Evolutionary conservation across 2,113 vertebrate species (phyloP).

Genomic region (Sprattus sprattus): DNA sequence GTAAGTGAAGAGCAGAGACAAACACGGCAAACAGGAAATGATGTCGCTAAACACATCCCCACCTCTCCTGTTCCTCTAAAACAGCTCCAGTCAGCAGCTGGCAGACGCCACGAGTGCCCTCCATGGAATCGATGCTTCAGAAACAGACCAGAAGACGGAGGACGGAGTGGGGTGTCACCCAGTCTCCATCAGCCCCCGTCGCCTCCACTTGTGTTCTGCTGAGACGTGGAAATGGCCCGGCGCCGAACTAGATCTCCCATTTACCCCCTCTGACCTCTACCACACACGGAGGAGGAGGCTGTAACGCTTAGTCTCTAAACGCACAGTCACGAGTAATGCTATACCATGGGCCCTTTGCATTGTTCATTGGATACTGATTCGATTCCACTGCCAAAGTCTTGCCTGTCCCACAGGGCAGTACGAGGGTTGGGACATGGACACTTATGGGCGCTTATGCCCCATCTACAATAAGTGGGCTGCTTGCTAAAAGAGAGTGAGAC

Average conservation of each 20-base stretch:
- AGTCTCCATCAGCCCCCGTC: neutral
- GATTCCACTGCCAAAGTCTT: neutral
- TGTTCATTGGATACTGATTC: neutral
- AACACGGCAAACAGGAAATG: neutral
- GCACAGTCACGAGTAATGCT: neutral
- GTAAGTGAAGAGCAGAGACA: neutral
- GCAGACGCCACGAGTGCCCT: neutral
- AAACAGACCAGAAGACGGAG: neutral
- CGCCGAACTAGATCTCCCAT: neutral
- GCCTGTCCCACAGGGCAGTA: neutral
- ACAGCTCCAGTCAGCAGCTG: neutral
- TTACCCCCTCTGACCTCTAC: neutral
- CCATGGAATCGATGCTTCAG: neutral
- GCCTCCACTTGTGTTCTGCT: neutral
- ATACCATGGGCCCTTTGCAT: neutral
- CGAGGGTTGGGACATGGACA: neutral
- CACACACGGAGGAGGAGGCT: neutral
- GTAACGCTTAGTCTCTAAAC: neutral
- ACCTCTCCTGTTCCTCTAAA: neutral
- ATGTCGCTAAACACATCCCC: neutral
- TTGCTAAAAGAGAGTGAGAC: neutral
- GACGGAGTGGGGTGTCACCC: neutral
- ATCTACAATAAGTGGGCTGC: neutral
- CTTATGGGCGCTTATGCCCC: neutral
- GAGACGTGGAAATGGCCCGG: neutral